Base-by-base conservation (phyloP, 2,888 invertebrate genomes). In the Aphidius colemani region DNA sequence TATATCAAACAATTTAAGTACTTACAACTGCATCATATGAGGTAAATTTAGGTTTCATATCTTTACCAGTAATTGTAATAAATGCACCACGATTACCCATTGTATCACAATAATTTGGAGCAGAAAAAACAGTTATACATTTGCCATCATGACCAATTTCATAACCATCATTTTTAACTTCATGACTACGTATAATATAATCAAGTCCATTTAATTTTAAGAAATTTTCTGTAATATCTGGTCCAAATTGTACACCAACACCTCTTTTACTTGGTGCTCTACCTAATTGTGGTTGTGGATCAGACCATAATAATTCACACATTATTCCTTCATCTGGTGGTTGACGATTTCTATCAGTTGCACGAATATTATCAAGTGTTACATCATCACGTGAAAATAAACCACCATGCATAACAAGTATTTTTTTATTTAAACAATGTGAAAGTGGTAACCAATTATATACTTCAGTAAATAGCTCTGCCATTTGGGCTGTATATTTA, bases 11-110 rank as follows among this genome's bases (percentile, higher is more conserved):
- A 50, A 53, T 49, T 40, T 63, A 63, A 48, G 3, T 71, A 86
- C 93, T 88, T 86, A 96, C 96, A 89, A 96, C 98, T 79, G 96
- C 96, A 81, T 93, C 92, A 83, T 97, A 99, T 6, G 94, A 90
- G 63, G 91, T 93, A 84, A 92, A 97, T 73, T 92, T 89, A 53
- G 98, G 98, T 80, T 87, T 89, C 86, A 98, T 90, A 82, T 95
- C 92, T 81, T 90, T 91, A 66, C 98, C 99, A 69, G 89, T 93
- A 81, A 99, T 88, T 72, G 90, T 96, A 79, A 99, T 97, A 85
- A 95, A 98, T 76, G 99, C 98, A 80, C 98, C 99, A 84, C 93
- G 91, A 86, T 99, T 99, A 76, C 96, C 97, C 95, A 99, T 98
- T 65, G 96, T 94, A 89, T 98, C 98, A 89, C 97, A 99, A 88